phyloP scores from a whole-genome alignment of 2,888 invertebrate genomes.

The Salpingus planirostris region DNA sequence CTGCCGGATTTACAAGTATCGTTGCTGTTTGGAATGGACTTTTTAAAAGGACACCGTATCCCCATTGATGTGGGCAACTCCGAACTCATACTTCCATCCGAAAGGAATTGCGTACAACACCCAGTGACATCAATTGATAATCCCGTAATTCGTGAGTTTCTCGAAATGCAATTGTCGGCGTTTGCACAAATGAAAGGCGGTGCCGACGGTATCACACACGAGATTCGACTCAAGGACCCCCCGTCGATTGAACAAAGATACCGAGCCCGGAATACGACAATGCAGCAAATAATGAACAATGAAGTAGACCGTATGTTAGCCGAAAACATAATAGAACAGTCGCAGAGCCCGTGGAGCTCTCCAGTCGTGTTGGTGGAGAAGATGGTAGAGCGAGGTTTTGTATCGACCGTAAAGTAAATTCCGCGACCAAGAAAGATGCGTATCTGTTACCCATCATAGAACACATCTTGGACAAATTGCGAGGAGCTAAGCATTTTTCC shows the following conservation, averaged over 20 bases:
- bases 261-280: not conserved
- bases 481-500: not conserved
- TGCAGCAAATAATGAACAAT: not conserved
- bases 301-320: not conserved
- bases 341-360: not conserved
- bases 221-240: not conserved
- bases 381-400: not conserved
- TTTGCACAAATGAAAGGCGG: too few relatives aligned
- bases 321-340: not conserved
- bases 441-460: not conserved
- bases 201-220: too few relatives aligned
- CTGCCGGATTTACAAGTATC: too few relatives aligned
- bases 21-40: too few relatives aligned
- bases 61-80: too few relatives aligned
- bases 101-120: too few relatives aligned
- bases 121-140: too few relatives aligned
- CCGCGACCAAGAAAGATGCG: constrained; percentile 1
- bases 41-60: too few relatives aligned
- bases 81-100: too few relatives aligned
- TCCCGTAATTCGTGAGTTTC: too few relatives aligned
- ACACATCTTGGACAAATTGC: constrained; percentile 1
- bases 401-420: constrained; percentile 2
- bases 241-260: not conserved
- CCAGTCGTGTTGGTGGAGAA: not conserved
- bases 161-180: too few relatives aligned